Conservation (phyloP, 2,888 invertebrate species). For the Polietes domitor region DNA sequence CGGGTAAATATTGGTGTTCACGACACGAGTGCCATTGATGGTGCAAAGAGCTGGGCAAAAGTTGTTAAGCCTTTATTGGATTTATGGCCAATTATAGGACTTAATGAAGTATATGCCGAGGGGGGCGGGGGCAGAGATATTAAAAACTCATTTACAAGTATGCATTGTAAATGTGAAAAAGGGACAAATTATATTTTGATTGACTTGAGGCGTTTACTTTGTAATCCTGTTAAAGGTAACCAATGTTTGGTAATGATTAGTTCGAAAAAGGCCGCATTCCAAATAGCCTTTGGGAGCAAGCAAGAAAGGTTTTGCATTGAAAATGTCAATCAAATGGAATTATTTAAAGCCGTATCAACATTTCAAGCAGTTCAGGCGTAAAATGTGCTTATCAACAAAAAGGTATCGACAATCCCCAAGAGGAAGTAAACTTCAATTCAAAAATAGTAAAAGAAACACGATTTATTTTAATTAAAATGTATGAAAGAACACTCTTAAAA, state of each 20-base stretch:
- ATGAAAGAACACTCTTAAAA: too few species aligned
- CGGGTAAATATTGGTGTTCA: slow-evolving; percentile 23
- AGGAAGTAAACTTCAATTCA: too few species aligned
- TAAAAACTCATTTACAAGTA: not conserved
- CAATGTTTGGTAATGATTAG: too few species aligned
- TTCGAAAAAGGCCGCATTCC: too few species aligned
- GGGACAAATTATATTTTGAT: not conserved
- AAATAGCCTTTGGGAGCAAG: slow-evolving; percentile 17
- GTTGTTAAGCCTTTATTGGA: slow-evolving; percentile 14
- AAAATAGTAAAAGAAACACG: too few species aligned
- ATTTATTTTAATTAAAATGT: too few species aligned
- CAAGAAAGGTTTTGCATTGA: not conserved
- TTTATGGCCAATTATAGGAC: slow-evolving; percentile 59
- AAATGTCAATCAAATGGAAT: not conserved
- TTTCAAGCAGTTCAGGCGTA: too few species aligned
- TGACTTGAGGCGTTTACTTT: slow-evolving; percentile 16
- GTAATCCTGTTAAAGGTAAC: slow-evolving; percentile 28
- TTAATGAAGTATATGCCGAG: slow-evolving; percentile 51
- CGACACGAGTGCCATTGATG: not conserved
- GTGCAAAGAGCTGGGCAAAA: not conserved
- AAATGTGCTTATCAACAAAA: too few species aligned
- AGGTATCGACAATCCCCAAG: too few species aligned
- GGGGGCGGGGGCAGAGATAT: not conserved
- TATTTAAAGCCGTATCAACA: not conserved
- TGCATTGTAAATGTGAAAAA: not conserved